Conservation (phyloP, 2,113 vertebrate species). For the Notarius lentiginosus region DNA sequence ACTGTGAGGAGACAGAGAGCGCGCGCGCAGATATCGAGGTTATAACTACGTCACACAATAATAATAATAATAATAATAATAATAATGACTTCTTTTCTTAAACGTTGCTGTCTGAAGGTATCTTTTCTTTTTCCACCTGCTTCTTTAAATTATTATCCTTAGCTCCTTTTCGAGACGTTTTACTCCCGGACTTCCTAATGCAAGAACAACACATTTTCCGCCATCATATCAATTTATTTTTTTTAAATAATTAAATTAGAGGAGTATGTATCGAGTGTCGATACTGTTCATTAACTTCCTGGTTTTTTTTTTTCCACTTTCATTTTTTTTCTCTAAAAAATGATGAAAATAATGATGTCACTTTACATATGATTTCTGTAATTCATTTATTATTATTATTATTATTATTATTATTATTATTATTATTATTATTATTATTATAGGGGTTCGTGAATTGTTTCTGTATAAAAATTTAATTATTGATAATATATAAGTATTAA, state of each 20-base stretch:
- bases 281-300: neutral
- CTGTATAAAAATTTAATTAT: neutral
- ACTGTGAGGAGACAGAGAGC: conserved; percentile 70
- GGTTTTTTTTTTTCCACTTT: neutral
- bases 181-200: neutral
- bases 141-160: neutral
- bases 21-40: neutral
- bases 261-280: neutral
- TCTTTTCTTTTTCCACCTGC: neutral
- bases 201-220: neutral
- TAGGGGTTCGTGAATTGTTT: neutral
- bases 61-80: neutral
- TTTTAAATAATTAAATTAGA: neutral
- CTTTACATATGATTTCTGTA: neutral
- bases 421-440: neutral
- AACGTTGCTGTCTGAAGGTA: neutral
- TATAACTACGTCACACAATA: neutral
- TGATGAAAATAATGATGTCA: neutral
- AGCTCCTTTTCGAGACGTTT: neutral
- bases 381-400: neutral
- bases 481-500: too few species aligned
- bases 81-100: neutral
- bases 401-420: neutral
- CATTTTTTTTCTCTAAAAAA: neutral
- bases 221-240: neutral